phyloP scores from a whole-genome alignment of 2,113 vertebrate genomes.

The Rousettus leschenaultii region DNA sequence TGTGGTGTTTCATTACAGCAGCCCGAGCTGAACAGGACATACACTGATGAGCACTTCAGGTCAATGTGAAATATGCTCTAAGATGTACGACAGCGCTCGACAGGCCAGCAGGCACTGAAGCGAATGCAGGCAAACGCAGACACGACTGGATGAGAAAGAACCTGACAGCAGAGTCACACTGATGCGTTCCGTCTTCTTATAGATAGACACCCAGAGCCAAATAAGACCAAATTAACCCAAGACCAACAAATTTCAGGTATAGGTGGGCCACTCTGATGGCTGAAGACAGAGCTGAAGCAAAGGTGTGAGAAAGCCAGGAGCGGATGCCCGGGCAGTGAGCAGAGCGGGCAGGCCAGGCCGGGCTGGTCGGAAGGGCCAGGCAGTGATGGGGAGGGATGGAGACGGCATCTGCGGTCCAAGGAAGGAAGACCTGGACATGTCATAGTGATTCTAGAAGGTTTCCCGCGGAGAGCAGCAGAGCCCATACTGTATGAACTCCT shows the following conservation, averaged over 20 bases:
- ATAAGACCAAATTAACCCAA: rapidly evolving
- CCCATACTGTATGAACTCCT: rapidly evolving
- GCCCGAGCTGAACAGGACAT: rapidly evolving
- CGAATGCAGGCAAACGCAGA: rapidly evolving
- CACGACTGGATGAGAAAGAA: neutral
- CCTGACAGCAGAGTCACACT: rapidly evolving
- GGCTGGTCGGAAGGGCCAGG: no score
- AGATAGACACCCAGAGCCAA: neutral
- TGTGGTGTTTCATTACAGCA: neutral
- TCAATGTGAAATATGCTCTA: neutral
- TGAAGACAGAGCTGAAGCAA: neutral
- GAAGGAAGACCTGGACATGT: neutral
- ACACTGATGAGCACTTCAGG: rapidly evolving
- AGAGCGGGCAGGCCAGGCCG: neutral
- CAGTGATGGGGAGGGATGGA: neutral
- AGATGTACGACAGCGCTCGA: rapidly evolving
- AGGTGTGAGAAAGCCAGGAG: rapidly evolving
- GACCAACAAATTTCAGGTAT: neutral
- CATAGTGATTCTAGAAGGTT: rapidly evolving
- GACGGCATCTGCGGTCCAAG: rapidly evolving
- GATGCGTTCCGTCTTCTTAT: neutral
- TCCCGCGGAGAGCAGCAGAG: rapidly evolving
- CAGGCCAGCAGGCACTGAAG: neutral
- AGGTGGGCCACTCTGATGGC: neutral
- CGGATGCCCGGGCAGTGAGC: rapidly evolving